Evolutionary conservation across 2,888 invertebrate genomes (phyloP).

Genomic region (Bedellia somnulentella): DNA sequence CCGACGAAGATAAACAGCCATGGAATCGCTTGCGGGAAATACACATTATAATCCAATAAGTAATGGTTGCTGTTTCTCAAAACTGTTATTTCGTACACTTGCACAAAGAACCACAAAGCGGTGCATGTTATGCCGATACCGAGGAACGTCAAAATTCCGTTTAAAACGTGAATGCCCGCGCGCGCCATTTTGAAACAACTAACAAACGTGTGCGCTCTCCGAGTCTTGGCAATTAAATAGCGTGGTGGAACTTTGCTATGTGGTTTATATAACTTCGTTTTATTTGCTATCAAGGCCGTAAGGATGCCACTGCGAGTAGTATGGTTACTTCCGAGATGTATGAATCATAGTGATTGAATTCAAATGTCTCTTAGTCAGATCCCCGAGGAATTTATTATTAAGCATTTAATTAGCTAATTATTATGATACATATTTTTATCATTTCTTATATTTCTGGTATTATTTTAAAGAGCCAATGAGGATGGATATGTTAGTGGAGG

Average conservation of each 20-base stretch:
- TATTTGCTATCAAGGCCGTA: neutral
- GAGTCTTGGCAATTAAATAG: conserved; percentile 1
- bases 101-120: conserved; percentile 37
- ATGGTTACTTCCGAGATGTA: neutral
- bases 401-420: no score
- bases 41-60: conserved; percentile 38
- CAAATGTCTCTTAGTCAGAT: no score
- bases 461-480: no score
- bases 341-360: neutral
- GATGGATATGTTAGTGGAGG: no score
- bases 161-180: conserved; percentile 21
- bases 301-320: neutral
- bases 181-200: neutral
- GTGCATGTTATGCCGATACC: conserved; percentile 26
- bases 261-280: neutral
- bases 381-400: no score
- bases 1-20: conserved; percentile 41
- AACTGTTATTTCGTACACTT: conserved; percentile 27
- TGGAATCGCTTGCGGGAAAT: conserved; percentile 47
- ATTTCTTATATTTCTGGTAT: no score
- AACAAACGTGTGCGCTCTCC: neutral
- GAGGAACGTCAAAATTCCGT: conserved; percentile 25
- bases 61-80: conserved; percentile 40
- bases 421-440: no score
- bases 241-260: neutral